Evolutionary conservation across 2,113 vertebrate genomes (phyloP).

Genomic region (Sminthopsis crassicaudata): DNA sequence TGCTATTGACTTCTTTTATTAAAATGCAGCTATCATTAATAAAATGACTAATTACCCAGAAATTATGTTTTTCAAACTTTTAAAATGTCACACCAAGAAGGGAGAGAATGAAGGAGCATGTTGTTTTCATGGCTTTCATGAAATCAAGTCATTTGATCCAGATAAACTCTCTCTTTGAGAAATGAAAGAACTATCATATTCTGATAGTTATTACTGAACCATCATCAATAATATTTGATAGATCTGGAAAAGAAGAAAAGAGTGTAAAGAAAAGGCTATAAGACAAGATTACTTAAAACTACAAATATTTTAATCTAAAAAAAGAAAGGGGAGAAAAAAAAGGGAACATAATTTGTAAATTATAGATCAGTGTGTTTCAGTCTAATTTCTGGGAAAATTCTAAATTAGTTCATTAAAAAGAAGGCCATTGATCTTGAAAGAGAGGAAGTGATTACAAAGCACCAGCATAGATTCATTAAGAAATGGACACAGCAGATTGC

Average conservation of each 20-base stretch:
- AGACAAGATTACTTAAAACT: neutral
- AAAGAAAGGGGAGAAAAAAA: neutral
- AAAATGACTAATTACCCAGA: neutral
- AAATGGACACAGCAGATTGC: neutral
- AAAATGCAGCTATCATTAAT: neutral
- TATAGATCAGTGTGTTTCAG: neutral
- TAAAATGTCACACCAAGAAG: neutral
- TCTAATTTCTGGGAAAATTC: neutral
- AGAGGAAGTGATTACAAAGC: neutral
- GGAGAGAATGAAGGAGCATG: neutral
- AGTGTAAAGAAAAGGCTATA: neutral
- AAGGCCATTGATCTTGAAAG: neutral
- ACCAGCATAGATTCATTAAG: neutral
- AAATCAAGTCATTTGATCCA: neutral
- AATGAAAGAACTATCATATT: neutral
- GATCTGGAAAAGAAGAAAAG: neutral
- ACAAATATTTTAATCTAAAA: neutral
- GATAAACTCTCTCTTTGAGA: neutral
- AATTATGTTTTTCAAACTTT: neutral
- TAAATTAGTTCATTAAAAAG: neutral
- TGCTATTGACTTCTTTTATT: neutral
- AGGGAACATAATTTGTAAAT: neutral
- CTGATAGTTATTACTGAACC: neutral
- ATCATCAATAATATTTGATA: neutral
- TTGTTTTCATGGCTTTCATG: neutral